These are phyloP conservation scores for Vireo altiloquus DNA, from an alignment of 2,113 vertebrate species.

Conservation along the genomic window DNA sequence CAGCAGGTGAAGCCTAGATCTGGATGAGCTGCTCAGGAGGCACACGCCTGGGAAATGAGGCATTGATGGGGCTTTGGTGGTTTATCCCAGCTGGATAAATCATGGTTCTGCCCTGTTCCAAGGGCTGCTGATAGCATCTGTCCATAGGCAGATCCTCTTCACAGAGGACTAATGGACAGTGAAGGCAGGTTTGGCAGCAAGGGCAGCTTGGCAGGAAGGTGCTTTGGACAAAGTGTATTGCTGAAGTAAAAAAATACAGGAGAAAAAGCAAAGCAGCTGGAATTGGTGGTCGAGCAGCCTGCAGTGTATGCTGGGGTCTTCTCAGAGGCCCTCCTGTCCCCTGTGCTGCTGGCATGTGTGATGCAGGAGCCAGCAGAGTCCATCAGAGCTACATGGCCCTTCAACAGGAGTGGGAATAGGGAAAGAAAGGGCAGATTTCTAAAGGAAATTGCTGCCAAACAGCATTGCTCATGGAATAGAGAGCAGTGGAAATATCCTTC, in stretches of 20 bases:
- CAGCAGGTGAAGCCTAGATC: not conserved
- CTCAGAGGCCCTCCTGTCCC: not conserved
- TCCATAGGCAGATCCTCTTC: not conserved
- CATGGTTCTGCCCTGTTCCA: not conserved
- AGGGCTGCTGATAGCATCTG: not conserved
- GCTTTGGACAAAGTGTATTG: not conserved
- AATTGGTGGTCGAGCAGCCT: not conserved
- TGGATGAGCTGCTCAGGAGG: not conserved
- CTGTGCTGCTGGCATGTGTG: not conserved
- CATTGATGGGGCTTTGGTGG: not conserved
- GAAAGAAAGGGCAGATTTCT: not conserved
- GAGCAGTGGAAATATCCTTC: not conserved
- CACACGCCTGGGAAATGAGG: not conserved
- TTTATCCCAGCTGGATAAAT: not conserved
- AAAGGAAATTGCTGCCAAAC: not conserved
- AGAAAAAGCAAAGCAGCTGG: not conserved
- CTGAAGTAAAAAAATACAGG: not conserved
- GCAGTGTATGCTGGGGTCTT: not conserved
- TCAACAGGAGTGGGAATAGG: not conserved
- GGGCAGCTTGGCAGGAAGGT: not conserved
- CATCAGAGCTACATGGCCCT: rapidly evolving
- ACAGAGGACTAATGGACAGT: not conserved
- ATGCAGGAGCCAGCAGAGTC: not conserved
- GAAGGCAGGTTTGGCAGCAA: not conserved
- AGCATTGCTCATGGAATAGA: not conserved